Percentiles rank a stretch among this genome's conserved stretches.
Evolutionary conservation across 2,113 vertebrate genomes (phyloP).

Genomic region (Pluvianellus socialis): DNA sequence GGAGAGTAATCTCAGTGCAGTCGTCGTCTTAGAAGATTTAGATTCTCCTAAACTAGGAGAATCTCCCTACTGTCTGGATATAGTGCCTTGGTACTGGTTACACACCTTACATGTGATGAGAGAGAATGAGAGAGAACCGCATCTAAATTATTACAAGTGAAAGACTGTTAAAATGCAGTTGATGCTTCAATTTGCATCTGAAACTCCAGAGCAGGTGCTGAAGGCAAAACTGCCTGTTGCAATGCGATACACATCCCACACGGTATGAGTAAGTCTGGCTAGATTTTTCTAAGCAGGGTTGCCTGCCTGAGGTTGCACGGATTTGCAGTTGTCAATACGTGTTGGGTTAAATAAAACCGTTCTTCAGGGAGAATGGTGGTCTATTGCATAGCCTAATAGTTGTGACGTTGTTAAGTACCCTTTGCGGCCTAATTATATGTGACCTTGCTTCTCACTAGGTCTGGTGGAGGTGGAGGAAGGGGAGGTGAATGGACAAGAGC

Average conservation of each 20-base stretch:
- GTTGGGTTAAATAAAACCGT: neutral
- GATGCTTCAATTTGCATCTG: neutral
- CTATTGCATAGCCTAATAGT: neutral
- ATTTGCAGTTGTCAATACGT: neutral
- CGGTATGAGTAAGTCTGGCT: neutral
- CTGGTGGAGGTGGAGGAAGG: slow-evolving; percentile 96
- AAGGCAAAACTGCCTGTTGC: neutral
- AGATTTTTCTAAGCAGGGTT: neutral
- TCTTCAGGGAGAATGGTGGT: neutral
- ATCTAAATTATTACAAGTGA: neutral
- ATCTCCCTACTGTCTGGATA: neutral
- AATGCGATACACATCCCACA: neutral
- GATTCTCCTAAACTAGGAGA: neutral
- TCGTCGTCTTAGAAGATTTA: too few relatives aligned
- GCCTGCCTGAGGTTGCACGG: neutral
- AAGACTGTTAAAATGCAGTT: neutral
- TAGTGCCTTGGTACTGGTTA: neutral
- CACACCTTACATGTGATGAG: neutral
- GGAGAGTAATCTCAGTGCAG: neutral
- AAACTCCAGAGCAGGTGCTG: neutral
- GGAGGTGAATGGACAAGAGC: slow-evolving; percentile 82
- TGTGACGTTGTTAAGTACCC: neutral
- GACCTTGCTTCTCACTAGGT: slow-evolving; percentile 72
- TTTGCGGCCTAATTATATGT: neutral
- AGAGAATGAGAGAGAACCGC: neutral